These are phyloP conservation scores for Acrobasis consociella DNA, from an alignment of 2,888 invertebrate species.

Conservation along the genomic window DNA sequence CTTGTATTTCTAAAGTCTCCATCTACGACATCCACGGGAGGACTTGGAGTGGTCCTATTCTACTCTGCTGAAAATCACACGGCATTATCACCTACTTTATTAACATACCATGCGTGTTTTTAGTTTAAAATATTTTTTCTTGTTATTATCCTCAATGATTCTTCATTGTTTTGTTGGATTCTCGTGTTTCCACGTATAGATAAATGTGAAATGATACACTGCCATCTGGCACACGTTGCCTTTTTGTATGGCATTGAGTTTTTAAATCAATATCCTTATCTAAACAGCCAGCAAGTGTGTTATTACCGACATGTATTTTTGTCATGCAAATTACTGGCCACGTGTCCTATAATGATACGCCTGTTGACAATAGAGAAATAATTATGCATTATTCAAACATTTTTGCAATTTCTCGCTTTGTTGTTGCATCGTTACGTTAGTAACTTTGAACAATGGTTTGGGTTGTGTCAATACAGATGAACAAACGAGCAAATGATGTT, in stretches of 20 bases:
- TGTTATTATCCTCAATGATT: neutral
- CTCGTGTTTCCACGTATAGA: neutral
- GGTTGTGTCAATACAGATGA: conserved; percentile 24
- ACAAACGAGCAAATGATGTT: conserved; percentile 20
- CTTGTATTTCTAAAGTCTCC: no score
- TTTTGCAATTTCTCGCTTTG: neutral
- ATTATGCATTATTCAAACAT: conserved; percentile 8
- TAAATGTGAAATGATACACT: neutral
- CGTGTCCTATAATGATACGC: conserved; percentile 1
- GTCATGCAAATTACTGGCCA: conserved; percentile 1
- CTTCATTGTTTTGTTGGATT: neutral
- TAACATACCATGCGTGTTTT: no score
- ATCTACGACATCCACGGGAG: no score
- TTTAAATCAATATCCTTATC: conserved; percentile 15
- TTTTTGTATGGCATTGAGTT: neutral
- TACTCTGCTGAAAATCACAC: no score
- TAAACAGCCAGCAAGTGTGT: conserved; percentile 1
- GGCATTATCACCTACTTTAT: no score
- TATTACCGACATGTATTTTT: conserved; percentile 9
- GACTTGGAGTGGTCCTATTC: no score
- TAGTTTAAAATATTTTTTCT: no score
- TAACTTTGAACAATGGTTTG: conserved; percentile 16
- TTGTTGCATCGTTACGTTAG: neutral
- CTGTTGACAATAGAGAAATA: neutral
- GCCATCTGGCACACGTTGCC: conserved; percentile 1